These are phyloP conservation scores for Borostomias antarcticus DNA, from an alignment of 2,797 vertebrate genomes.

Conservation along the genomic window DNA sequence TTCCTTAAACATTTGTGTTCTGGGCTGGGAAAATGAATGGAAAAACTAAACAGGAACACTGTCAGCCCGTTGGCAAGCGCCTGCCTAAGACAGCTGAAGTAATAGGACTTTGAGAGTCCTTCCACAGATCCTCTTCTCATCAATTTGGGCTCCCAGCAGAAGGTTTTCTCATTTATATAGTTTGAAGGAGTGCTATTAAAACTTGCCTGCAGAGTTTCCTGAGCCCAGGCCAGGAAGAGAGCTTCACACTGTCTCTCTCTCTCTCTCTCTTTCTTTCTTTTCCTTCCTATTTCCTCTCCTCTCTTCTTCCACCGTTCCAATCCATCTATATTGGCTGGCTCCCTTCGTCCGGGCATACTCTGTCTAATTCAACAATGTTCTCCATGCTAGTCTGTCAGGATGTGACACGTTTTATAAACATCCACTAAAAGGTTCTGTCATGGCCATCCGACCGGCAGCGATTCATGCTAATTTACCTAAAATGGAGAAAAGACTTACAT, in stretches of 20 bases:
- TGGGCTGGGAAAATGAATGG: slow-evolving; percentile 2
- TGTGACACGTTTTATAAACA: slow-evolving; percentile 56
- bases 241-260: slow-evolving; percentile 17
- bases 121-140: slow-evolving; percentile 13
- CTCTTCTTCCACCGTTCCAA: background rate
- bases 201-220: slow-evolving; percentile 38
- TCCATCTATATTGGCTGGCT: slow-evolving; percentile 41
- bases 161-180: slow-evolving; percentile 31
- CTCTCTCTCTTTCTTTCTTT: slow-evolving; percentile 4
- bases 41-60: background rate
- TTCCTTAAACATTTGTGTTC: slow-evolving; percentile 12
- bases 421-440: slow-evolving; percentile 46
- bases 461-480: slow-evolving; percentile 49
- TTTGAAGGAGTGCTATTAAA: slow-evolving; percentile 39
- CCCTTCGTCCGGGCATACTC: slow-evolving; percentile 28
- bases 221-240: slow-evolving; percentile 28
- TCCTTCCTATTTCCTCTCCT: background rate
- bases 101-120: slow-evolving; percentile 20
- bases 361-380: slow-evolving; percentile 46
- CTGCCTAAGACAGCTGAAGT: slow-evolving; percentile 16
- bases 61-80: slow-evolving; percentile 3
- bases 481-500: slow-evolving; percentile 42
- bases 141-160: slow-evolving; percentile 26
- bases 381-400: slow-evolving; percentile 40
- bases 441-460: slow-evolving; percentile 33